Evolutionary conservation across 2,888 invertebrate species (phyloP), one percentile per base, ranked within the genome.

Genomic region (Scotopteryx bipunctaria): DNA sequence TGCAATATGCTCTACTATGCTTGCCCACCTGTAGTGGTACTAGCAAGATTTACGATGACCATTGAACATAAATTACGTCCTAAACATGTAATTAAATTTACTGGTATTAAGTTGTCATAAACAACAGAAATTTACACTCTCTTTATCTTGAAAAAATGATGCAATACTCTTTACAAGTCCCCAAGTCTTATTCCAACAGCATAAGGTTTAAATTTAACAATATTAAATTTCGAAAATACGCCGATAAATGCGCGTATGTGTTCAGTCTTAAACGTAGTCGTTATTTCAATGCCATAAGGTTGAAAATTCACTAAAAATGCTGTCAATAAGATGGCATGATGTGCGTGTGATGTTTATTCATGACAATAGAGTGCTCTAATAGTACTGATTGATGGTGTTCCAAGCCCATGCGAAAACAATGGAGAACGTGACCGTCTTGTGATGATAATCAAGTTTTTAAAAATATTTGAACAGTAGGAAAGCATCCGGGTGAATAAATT

Each of bases 121-220:
- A 44, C 44, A 44, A 40, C 50, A 51, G 44, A 51, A 35, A 49
- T 36, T 29, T 33, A 47, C n/a, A n/a, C 47, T 47, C 40, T 50
- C 43, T 37, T 50, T 37, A 38, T 50, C 38, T 19, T 21, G 17
- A 38, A 44, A n/a, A 32, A 37, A 43, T 38, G 38, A 50, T 44
- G 44, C 38, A 44, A 50, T 40, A 38, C 36, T 14, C n/a, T n/a
- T 1, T n/a, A 21, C 21, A 11, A 11, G 29, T 14, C 4, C 2
- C 19, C 14, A 2, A 5, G 9, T 32, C 11, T 31, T 38, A 31
- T 23, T 31, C 5, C 29, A 29, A 14, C 19, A 2, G 2, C n/a
- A 21, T n/a, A 45, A 37, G 37, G 37, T 29, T 31, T 6, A 45
- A 19, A 36, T 31, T 29, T 6, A 6, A 9, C 16, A 8, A 5